A percentile compares a stretch with the other conserved stretches of the same genome.
Evolutionary conservation across 2,888 invertebrate genomes (phyloP).

Genomic region (Formica aserva): DNA sequence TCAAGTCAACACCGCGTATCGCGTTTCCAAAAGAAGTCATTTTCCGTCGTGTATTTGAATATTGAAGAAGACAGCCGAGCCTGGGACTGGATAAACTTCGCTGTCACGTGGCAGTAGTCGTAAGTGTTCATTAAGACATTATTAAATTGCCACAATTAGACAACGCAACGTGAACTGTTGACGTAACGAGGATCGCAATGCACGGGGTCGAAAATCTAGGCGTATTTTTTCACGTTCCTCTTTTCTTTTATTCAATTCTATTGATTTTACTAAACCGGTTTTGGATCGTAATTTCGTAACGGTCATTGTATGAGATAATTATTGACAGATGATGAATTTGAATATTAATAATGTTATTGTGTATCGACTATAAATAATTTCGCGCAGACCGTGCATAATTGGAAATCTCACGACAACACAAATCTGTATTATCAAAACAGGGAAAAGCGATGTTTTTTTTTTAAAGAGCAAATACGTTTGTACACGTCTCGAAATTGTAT

Average conservation of each 20-base stretch:
- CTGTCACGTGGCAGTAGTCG: slow-evolving; percentile 61
- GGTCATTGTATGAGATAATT: background rate
- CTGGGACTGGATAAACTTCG: slow-evolving; percentile 19
- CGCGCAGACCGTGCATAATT: background rate
- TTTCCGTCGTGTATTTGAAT: slow-evolving; percentile 44
- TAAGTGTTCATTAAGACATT: slow-evolving; percentile 70
- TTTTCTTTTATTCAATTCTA: slow-evolving; percentile 37
- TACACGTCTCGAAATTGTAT: background rate
- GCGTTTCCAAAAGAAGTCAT: slow-evolving; percentile 34
- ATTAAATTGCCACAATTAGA: slow-evolving; percentile 76
- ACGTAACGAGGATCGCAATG: slow-evolving; percentile 64
- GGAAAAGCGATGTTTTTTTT: background rate
- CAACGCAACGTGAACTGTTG: slow-evolving; percentile 61
- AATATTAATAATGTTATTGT: background rate
- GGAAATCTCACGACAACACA: background rate
- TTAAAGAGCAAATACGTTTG: background rate
- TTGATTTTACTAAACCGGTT: background rate
- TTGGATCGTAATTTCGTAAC: background rate
- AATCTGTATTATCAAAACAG: background rate
- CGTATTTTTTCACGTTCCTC: slow-evolving; percentile 20
- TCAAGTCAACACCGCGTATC: slow-evolving; percentile 15
- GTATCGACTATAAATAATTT: background rate
- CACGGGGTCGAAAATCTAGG: slow-evolving; percentile 69
- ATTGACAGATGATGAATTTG: background rate
- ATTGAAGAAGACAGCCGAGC: slow-evolving; percentile 25